Conservation (phyloP, 2,113 vertebrate genomes). For the Spheniscus mendiculus region DNA sequence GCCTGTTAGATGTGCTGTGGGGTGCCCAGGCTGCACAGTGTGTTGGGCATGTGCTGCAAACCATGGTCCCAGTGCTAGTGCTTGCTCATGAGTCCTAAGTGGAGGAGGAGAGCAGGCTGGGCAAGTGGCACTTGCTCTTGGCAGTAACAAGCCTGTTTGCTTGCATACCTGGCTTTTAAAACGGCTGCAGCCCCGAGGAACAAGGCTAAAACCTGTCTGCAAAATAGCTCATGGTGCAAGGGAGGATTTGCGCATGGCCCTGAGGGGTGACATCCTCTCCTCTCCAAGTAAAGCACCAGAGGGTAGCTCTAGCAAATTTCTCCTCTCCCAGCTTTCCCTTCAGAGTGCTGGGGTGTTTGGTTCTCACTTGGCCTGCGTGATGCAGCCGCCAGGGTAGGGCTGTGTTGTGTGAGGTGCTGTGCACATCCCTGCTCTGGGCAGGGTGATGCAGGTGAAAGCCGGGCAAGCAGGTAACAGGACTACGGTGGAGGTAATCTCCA, state of each 20-base stretch:
- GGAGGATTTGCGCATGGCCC: not conserved
- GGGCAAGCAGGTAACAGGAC: not conserved
- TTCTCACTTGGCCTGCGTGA: not conserved
- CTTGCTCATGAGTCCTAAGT: not conserved
- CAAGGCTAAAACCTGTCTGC: not conserved
- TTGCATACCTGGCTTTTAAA: not conserved
- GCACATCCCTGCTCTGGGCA: not conserved
- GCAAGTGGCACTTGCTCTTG: not conserved
- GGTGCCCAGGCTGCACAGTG: not conserved
- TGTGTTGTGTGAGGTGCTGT: not conserved
- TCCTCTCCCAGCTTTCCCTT: not conserved
- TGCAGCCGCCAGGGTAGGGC: not conserved
- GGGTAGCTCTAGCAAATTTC: not conserved
- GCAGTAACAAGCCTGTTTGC: not conserved
- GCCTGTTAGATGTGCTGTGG: not conserved
- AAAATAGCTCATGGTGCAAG: not conserved
- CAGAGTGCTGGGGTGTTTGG: not conserved
- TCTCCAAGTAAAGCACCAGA: not conserved
- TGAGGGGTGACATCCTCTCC: not conserved
- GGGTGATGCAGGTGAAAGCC: not conserved
- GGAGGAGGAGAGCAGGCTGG: constrained; percentile 9
- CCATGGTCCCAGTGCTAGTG: not conserved
- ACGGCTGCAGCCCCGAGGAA: not conserved
- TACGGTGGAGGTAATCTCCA: not conserved
- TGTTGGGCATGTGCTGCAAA: not conserved